Base-by-base conservation (phyloP, 2,888 invertebrate genomes). In the Teinopalpus imperialis region DNA sequence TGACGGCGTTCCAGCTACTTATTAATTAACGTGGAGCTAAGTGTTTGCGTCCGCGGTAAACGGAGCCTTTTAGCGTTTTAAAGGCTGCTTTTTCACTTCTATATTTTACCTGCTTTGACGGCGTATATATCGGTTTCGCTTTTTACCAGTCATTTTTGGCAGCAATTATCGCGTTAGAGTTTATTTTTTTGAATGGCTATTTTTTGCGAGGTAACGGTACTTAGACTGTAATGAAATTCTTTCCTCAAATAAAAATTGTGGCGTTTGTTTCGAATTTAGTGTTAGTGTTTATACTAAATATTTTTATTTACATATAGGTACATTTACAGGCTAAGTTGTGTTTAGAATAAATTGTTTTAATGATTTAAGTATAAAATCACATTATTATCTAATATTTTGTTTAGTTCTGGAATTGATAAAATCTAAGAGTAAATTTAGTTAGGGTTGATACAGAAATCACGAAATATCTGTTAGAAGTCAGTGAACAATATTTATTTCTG, bases 11-110 rank as follows among this genome's bases (percentile, higher is more conserved):
- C 70, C 71, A 69, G 82, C 86, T 87, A 86, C 87, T 87, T 88
- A 86, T 75, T 87, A 88, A 88, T 88, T 88, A 88, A 87, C 76
- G 74, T 71, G 76, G 68, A 75, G 79, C 77, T 87, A 88, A 88
- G 86, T 88, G 88, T 88, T 87, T 87, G 83, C 81, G 86, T 86
- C 83, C 85, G 75, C 83, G 80, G 79, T 88, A 87, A 88, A 85
- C 88, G 87, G 77, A 49, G 74, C 86, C 87, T 87, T 87, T 88
- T 87, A 88, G 75, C 82, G 76, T 79, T 83, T 83, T 76, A 87
- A 87, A 82, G 78, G 76, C 68, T 78, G 81, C 79, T 83, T 75
- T 64, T 55, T 68, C 66, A 59, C 59, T 63, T 69, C 72, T 66
- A 73, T 72, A 77, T 78, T 83, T 85, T 82, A 79, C 78, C 70